Percentiles rank a stretch among this genome's conserved stretches.
Evolutionary conservation across 2,797 vertebrate genomes (phyloP).

Genomic region (Ctenosaura bakeri): DNA sequence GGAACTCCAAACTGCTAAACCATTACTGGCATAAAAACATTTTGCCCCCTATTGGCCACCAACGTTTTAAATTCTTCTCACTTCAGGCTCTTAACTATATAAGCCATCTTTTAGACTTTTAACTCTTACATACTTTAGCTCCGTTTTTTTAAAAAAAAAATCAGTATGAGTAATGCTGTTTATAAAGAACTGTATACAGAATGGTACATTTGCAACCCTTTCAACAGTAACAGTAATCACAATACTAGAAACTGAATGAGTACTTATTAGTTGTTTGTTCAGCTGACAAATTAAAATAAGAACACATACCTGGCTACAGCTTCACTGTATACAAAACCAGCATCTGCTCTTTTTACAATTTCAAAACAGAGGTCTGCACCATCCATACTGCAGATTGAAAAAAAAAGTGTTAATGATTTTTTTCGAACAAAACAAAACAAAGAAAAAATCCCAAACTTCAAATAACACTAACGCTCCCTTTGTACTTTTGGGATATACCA

Average conservation of each 20-base stretch:
- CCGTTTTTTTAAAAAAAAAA: background rate
- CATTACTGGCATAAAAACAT: conserved; percentile 13
- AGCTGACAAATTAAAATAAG: conserved; percentile 48
- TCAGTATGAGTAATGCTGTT: background rate
- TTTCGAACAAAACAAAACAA: conserved; percentile 34
- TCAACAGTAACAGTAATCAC: background rate
- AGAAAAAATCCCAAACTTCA: background rate
- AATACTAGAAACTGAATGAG: background rate
- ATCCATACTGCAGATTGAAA: conserved; percentile 88
- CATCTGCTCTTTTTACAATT: conserved; percentile 98
- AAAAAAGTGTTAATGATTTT: conserved; percentile 55
- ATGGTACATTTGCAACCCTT: background rate
- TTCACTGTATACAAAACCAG: conserved; percentile 99
- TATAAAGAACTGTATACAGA: background rate
- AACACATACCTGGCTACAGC: conserved; percentile 94
- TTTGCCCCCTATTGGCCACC: conserved; percentile 22
- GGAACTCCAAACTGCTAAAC: conserved; percentile 39
- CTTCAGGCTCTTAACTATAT: conserved; percentile 38
- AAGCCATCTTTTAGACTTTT: background rate
- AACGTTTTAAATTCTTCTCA: conserved; percentile 38
- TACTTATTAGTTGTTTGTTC: conserved; percentile 36
- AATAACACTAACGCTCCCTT: conserved; percentile 39
- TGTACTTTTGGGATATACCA: background rate
- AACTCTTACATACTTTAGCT: background rate
- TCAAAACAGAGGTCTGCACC: conserved; percentile 98